Base-by-base conservation (phyloP, 2,113 vertebrate species). In the Pica pica region DNA sequence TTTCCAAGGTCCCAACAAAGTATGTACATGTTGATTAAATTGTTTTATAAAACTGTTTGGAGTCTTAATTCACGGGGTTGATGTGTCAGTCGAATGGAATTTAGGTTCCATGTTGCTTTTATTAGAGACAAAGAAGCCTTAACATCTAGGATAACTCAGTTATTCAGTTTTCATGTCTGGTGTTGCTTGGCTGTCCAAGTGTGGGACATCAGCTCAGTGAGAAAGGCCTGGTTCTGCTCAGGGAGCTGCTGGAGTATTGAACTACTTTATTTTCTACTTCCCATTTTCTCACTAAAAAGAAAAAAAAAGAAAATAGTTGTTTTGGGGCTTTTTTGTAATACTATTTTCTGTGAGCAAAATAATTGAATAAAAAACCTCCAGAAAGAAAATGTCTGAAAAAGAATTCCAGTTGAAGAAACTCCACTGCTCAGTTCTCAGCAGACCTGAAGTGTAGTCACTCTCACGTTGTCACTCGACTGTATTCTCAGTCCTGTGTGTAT, bases 401-500 rank as follows among this genome's bases (percentile, higher is more conserved):
- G 9, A 53, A 75, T 28, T 74, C 24, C 49, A 6, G 15, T 3
- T 50, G 56, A 85, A 74, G 41, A 8, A 47, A 49, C 22, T 20
- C 8, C 7, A 1, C 12, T 2, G 9, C 35, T 53, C 21, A 16
- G 24, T 8, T 47, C 41, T 44, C 59, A 30, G 10, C 3, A 17
- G 57, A 39, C 7, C 37, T 39, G 33, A 56, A 50, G 19, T 0
- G 7, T 1, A 42, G 18, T 7, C 57, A 10, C 23, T 56, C 22
- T 70, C 26, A 24, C 0, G 0, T 9, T 33, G 5, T 19, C 50
- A 9, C 41, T 22, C 7, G 20, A 5, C 5, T 60, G 23, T 6
- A 3, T 50, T 30, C 39, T 41, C 44, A 42, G 17, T 4, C 49
- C 41, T 52, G 27, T 3, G 42, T 14, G 10, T n/a, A 9, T 75